Evolutionary conservation across 2,797 vertebrate species (phyloP).

Genomic region (Megalops cyprinoides): DNA sequence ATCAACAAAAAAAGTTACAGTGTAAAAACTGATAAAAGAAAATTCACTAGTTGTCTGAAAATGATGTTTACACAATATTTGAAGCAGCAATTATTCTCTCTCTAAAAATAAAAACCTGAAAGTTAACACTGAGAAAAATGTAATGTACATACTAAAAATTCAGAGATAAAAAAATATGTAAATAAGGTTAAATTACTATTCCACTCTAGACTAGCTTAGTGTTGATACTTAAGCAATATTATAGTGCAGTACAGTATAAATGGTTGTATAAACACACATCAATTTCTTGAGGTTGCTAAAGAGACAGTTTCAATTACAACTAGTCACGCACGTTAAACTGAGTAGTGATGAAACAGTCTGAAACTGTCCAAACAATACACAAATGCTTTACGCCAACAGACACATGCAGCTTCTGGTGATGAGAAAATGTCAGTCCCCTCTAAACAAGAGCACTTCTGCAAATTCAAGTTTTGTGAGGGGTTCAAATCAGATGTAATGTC

Average conservation of each 20-base stretch:
- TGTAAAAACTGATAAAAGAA: slow-evolving; percentile 4
- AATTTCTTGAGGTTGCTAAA: slow-evolving; percentile 2
- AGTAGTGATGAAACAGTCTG: slow-evolving; percentile 53
- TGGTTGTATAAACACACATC: slow-evolving; percentile 45
- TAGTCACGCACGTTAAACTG: slow-evolving; percentile 60
- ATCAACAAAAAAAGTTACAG: background rate
- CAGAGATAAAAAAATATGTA: slow-evolving; percentile 51
- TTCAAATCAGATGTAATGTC: slow-evolving; percentile 51
- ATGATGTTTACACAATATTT: background rate
- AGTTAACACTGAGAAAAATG: slow-evolving; percentile 4
- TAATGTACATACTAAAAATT: slow-evolving; percentile 47
- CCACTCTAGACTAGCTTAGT: slow-evolving; percentile 37
- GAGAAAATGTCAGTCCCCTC: slow-evolving; percentile 52
- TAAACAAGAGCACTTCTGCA: slow-evolving; percentile 41
- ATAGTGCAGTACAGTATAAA: slow-evolving; percentile 45
- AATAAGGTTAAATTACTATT: slow-evolving; percentile 48
- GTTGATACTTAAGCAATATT: slow-evolving; percentile 36
- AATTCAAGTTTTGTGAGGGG: slow-evolving; percentile 47
- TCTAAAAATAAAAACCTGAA: slow-evolving; percentile 31
- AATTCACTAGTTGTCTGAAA: background rate
- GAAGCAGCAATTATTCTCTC: slow-evolving; percentile 27
- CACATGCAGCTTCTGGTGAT: slow-evolving; percentile 48
- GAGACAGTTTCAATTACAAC: slow-evolving; percentile 13
- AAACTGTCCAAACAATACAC: slow-evolving; percentile 47
- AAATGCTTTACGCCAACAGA: slow-evolving; percentile 29